Conservation (phyloP, 2,113 vertebrate species). For the Tyrannus savana region DNA sequence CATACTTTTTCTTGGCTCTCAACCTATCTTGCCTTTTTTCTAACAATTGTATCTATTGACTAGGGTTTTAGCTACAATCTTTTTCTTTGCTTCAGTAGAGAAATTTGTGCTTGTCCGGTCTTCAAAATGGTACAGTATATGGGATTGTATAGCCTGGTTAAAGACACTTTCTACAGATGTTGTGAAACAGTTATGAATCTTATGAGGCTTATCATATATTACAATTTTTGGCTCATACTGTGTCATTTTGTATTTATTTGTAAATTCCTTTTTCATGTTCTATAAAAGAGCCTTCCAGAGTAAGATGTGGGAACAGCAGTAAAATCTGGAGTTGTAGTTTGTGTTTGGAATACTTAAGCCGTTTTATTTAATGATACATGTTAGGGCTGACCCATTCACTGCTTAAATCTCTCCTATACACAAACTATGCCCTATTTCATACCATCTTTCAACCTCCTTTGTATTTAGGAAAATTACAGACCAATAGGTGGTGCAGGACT, state of each 20-base stretch:
- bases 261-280: neutral
- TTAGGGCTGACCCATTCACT: neutral
- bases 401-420: neutral
- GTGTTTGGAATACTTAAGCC: neutral
- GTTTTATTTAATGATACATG: neutral
- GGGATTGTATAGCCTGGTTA: neutral
- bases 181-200: neutral
- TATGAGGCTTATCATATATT: neutral
- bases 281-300: neutral
- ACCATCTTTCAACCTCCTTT: neutral
- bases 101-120: neutral
- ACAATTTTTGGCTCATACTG: neutral
- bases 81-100: neutral
- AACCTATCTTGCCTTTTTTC: neutral
- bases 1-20: neutral
- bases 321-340: neutral
- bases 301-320: fast-evolving
- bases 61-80: neutral
- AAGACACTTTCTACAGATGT: neutral
- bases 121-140: neutral
- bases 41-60: neutral
- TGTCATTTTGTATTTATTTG: neutral
- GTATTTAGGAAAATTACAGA: neutral
- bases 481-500: neutral
- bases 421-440: neutral